Conservation (phyloP, 2,113 vertebrate genomes). For the Macaca mulatta region DNA sequence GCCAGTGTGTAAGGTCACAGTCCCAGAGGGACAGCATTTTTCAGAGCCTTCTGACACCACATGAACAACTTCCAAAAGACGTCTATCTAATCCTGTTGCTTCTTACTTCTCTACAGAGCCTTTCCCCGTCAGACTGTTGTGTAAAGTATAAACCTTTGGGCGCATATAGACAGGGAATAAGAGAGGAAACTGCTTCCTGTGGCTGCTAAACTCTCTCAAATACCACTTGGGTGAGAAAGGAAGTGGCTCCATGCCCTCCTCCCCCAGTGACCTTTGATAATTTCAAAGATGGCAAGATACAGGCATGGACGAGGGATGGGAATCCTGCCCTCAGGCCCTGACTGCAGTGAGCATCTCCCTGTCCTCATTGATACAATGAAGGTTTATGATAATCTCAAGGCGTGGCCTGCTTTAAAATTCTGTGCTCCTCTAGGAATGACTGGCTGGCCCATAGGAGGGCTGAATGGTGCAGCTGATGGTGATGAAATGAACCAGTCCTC, state of each 20-base stretch:
- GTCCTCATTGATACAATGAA: neutral
- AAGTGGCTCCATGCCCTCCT: neutral
- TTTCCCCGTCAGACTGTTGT: fast-evolving
- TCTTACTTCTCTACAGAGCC: neutral
- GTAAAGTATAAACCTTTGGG: neutral
- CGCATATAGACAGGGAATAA: neutral
- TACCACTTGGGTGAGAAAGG: neutral
- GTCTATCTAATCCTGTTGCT: neutral
- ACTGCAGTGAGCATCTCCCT: neutral
- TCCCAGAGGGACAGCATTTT: neutral
- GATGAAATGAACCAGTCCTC: neutral
- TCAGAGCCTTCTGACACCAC: neutral
- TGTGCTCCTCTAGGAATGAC: neutral
- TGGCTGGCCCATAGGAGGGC: neutral
- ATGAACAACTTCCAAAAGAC: neutral
- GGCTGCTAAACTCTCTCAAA: neutral
- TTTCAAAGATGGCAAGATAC: neutral
- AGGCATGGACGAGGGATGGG: fast-evolving
- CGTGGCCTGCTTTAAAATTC: neutral
- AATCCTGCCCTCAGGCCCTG: neutral
- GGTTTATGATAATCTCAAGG: no score
- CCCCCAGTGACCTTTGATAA: neutral
- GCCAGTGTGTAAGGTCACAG: fast-evolving
- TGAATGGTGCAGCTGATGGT: no score
- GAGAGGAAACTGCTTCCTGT: neutral